These are phyloP conservation scores for Scaptomyza caliginosa DNA, from an alignment of 2,888 invertebrate genomes.

Conservation along the genomic window DNA sequence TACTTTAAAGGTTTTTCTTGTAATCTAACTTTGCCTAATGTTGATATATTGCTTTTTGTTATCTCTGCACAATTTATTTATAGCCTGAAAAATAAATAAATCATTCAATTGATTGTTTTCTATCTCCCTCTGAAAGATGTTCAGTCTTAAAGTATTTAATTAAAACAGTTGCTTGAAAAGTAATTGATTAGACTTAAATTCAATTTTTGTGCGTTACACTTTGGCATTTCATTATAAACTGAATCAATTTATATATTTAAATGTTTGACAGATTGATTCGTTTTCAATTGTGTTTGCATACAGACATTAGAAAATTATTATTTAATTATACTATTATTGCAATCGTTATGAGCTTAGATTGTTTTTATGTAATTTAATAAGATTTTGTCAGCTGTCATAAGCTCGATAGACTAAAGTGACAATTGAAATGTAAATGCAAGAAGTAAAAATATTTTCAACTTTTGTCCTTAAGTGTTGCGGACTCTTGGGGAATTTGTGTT, in stretches of 20 bases:
- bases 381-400: neutral
- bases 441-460: neutral
- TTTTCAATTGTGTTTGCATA: neutral
- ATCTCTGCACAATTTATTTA: neutral
- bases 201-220: neutral
- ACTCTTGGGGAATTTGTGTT: constrained; percentile 4
- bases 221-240: neutral
- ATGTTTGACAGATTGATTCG: neutral
- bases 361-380: neutral
- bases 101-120: neutral
- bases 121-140: neutral
- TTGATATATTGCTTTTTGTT: constrained; percentile 2
- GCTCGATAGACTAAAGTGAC: neutral
- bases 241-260: neutral
- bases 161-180: neutral
- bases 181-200: neutral
- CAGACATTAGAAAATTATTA: neutral
- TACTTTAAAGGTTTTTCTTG: no score
- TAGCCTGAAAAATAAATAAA: neutral
- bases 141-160: neutral
- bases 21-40: neutral
- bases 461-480: neutral
- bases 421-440: neutral
- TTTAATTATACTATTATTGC: neutral
- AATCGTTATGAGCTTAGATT: neutral